Evolutionary conservation across 1,140 invertebrate species (phyloP), one percentile per base, ranked within the genome.

Genomic region (Drosophila bocqueti): DNA sequence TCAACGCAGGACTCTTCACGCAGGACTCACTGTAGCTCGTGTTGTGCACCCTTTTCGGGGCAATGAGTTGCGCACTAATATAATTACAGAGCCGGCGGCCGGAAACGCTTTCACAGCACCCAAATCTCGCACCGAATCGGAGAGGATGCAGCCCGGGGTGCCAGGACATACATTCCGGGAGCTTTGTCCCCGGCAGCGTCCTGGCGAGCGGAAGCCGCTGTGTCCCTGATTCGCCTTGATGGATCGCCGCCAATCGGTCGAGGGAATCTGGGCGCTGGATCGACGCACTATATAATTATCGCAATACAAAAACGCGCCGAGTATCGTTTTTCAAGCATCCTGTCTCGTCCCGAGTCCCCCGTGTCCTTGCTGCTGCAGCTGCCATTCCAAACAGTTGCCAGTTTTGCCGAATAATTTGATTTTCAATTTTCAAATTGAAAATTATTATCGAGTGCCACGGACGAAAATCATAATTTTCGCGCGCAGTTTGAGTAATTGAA

Each of bases 291-390:
- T 86, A 81, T 91, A 91, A 91, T 91, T 91, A 91, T 83, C 59
- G 62, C 46, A 65, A 89, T 73, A 49, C 15, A 49, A 87, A 83
- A 62, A 31, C 29, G 50, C 47, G 24, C 47, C 66, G 63, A 87
- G 79, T 89, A 91, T 91, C 89, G 82, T 81, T 87, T 91, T 91
- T 89, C 89, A 91, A 55, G 79, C 85, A 89, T 89, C 85, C 85
- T 89, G 83, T 77, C 46, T 77, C 46, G 45, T 13, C 47, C 63
- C 57, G 64, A 36, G 62, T 26, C n/a, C 34, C 60, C 45, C 4
- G 7, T 21, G 65, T 68, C 60, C 65, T 49, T 52, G 24, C 61
- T 55, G 62, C 65, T 49, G 62, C 75, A 83, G 83, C 77, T 86
- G 74, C 63, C 50, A 31, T 54, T 43, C 21, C 21, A 50, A 62